A percentile compares a stretch with the other conserved stretches of the same genome.
Conservation (phyloP, 2,888 invertebrate genomes). For the Amaurobius ferox region DNA sequence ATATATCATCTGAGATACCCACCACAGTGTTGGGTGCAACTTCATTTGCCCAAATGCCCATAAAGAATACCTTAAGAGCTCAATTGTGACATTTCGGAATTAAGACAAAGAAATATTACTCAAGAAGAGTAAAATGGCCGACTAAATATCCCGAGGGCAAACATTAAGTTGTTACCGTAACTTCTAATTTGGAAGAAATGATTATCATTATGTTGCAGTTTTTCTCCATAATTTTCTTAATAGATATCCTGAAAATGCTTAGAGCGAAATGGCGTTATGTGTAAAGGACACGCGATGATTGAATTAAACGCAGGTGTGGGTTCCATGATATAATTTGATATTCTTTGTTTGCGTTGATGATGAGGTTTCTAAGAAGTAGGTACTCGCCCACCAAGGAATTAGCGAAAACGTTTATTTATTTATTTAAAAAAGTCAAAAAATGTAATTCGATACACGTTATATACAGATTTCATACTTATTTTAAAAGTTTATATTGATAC, state of each 20-base stretch:
- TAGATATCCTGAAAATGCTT: neutral
- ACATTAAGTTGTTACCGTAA: constrained; percentile 32
- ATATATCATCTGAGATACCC: neutral
- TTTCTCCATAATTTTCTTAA: neutral
- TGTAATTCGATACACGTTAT: no score
- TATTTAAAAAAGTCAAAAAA: no score
- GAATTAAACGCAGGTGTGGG: neutral
- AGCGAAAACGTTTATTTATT: neutral
- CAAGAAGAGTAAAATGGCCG: constrained; percentile 23
- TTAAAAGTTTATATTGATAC: no score
- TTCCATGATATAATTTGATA: neutral
- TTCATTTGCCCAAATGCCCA: constrained; percentile 27
- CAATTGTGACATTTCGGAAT: constrained; percentile 40
- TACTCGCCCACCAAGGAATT: neutral
- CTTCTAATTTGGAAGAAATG: constrained; percentile 50
- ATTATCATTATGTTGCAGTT: constrained; percentile 18
- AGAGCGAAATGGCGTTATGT: neutral
- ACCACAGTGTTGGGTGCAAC: constrained; percentile 20
- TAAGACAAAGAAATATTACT: constrained; percentile 60
- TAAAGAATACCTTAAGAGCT: constrained; percentile 45
- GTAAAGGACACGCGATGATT: neutral
- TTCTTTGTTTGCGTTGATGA: neutral
- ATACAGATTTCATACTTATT: no score
- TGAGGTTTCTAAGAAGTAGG: neutral
- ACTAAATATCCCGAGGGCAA: constrained; percentile 30